A percentile compares a stretch with the other conserved stretches of the same genome.
Conservation (phyloP, 2,888 invertebrate species). For the Ganaspis brasiliensis region DNA sequence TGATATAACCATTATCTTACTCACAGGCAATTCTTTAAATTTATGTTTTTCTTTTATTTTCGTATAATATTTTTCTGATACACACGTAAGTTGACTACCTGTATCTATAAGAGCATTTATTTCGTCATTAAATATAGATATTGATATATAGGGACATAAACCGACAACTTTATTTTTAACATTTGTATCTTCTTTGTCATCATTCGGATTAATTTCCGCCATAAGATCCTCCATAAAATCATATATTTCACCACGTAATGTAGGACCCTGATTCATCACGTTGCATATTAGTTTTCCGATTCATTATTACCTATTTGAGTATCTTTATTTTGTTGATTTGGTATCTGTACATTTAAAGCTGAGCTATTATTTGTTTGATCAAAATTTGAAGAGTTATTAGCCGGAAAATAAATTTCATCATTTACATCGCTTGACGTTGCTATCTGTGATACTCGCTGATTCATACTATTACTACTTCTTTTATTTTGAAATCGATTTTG, state of each 20-base stretch:
- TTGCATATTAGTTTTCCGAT: neutral
- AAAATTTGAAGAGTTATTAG: too few relatives aligned
- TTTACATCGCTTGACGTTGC: too few relatives aligned
- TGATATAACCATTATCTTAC: constrained; percentile 40
- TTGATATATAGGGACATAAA: neutral
- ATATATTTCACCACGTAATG: neutral
- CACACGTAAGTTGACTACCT: constrained; percentile 49
- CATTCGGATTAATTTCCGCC: neutral
- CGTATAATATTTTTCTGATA: constrained; percentile 45
- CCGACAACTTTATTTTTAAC: neutral
- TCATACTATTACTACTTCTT: too few relatives aligned
- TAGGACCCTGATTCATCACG: neutral
- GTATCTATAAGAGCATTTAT: constrained; percentile 42
- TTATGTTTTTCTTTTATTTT: constrained; percentile 21
- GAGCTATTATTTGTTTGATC: too few relatives aligned
- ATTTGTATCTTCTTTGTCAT: neutral
- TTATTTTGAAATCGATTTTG: too few relatives aligned
- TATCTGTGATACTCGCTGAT: too few relatives aligned
- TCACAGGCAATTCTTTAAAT: constrained; percentile 45
- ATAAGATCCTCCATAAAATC: constrained; percentile 18
- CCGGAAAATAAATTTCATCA: too few relatives aligned
- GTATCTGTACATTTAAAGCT: too few relatives aligned
- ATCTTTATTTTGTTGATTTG: neutral
- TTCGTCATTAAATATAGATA: neutral
- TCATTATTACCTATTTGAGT: neutral